Percentiles rank a stretch among this genome's conserved stretches.
phyloP scores from a whole-genome alignment of 2,113 vertebrate genomes.

The Oceanodroma tethys region DNA sequence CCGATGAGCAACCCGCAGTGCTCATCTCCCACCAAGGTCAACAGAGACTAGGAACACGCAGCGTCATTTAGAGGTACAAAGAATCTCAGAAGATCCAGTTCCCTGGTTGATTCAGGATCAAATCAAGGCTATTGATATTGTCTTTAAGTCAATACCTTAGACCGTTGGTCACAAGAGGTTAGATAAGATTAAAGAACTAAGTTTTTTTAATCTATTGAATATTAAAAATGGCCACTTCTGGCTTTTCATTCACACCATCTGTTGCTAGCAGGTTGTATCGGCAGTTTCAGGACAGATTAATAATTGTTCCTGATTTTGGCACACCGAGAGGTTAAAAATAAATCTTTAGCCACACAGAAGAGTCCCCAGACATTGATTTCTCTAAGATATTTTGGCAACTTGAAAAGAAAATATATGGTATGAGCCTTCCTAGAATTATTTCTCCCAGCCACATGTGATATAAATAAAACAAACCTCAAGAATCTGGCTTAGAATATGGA shows the following conservation, averaged over 20 bases:
- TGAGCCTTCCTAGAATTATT: slow-evolving; percentile 23
- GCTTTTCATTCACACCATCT: slow-evolving; percentile 59
- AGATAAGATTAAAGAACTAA: slow-evolving; percentile 55
- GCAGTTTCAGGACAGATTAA: slow-evolving; percentile 55
- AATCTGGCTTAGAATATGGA: slow-evolving; percentile 59
- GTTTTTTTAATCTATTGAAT: slow-evolving; percentile 56
- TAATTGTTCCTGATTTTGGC: slow-evolving; percentile 49
- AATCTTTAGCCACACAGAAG: background rate
- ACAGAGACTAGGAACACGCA: background rate
- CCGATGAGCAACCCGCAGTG: background rate
- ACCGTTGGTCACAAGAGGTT: slow-evolving; percentile 36
- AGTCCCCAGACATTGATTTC: slow-evolving; percentile 18
- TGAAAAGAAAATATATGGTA: slow-evolving; percentile 12
- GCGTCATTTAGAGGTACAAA: background rate
- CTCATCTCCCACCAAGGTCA: background rate
- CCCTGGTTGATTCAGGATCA: background rate
- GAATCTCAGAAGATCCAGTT: background rate
- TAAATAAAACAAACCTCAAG: slow-evolving; percentile 55
- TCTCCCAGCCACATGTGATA: slow-evolving; percentile 41
- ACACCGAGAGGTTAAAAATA: slow-evolving; percentile 35
- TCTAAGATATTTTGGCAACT: slow-evolving; percentile 15
- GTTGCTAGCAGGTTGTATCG: slow-evolving; percentile 61
- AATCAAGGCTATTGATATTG: slow-evolving; percentile 33
- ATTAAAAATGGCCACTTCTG: slow-evolving; percentile 59
- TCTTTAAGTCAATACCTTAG: slow-evolving; percentile 43